Evolutionary conservation across 2,888 invertebrate species (phyloP).

Genomic region (Pocota personata): DNA sequence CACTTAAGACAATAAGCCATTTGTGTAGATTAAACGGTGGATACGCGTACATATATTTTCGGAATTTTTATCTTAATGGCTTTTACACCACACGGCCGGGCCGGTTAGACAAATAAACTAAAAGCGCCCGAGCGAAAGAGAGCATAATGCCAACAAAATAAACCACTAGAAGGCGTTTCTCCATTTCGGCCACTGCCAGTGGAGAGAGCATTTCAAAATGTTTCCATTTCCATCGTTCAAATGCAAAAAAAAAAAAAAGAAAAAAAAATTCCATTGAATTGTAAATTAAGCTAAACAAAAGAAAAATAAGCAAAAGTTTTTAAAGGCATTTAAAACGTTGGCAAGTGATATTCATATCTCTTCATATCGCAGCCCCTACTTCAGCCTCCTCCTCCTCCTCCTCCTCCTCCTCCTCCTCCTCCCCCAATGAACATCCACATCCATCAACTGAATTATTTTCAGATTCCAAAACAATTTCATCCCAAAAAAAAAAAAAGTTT

Average conservation of each 20-base stretch:
- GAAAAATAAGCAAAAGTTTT: slow-evolving; percentile 58
- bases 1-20: slow-evolving; percentile 52
- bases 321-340: slow-evolving; percentile 61
- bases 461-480: slow-evolving; percentile 72
- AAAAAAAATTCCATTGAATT: slow-evolving; percentile 63
- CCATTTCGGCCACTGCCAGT: slow-evolving; percentile 55
- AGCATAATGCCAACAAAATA: not conserved
- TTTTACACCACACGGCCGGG: slow-evolving; percentile 28
- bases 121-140: not conserved
- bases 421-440: slow-evolving; percentile 37
- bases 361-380: slow-evolving; percentile 12
- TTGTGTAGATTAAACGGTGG: slow-evolving; percentile 41
- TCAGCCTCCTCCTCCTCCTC: too few relatives aligned
- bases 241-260: slow-evolving; percentile 22
- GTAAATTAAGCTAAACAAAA: slow-evolving; percentile 68
- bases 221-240: slow-evolving; percentile 58
- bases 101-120: not conserved
- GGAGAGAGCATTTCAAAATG: slow-evolving; percentile 48
- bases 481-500: slow-evolving; percentile 30
- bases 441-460: slow-evolving; percentile 73
- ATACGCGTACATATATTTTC: slow-evolving; percentile 11
- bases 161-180: slow-evolving; percentile 63
- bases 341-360: slow-evolving; percentile 70
- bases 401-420: too few relatives aligned
- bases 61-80: slow-evolving; percentile 53